Conservation (phyloP, 2,797 vertebrate genomes). For the Rhabdophis nuchalis region DNA sequence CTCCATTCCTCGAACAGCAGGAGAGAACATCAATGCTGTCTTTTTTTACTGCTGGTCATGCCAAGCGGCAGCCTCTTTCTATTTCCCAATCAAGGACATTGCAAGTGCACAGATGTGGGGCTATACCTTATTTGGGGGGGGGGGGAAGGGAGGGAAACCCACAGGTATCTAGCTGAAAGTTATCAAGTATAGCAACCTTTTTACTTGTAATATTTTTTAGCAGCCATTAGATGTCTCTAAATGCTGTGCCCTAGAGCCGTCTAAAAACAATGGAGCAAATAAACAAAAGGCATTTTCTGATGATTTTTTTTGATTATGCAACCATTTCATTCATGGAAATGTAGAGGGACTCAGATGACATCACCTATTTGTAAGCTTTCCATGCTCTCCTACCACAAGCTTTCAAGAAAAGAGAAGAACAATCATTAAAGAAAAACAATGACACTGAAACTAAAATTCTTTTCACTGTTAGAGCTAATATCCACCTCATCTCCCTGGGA, state of each 20-base stretch:
- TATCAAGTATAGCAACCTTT: not conserved
- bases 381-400: not conserved
- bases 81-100: slow-evolving; percentile 11
- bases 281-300: slow-evolving; percentile 2
- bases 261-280: not conserved
- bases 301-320: not conserved
- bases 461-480: not conserved
- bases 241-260: slow-evolving; percentile 9
- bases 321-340: not conserved
- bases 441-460: not conserved
- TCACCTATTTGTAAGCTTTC: not conserved
- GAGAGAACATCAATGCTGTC: slow-evolving; percentile 19
- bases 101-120: not conserved
- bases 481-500: not conserved
- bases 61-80: slow-evolving; percentile 22
- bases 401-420: not conserved
- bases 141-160: not conserved
- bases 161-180: not conserved
- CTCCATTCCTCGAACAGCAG: slow-evolving; percentile 24
- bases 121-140: not conserved
- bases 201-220: slow-evolving; percentile 26
- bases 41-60: slow-evolving; percentile 24
- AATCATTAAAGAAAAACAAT: not conserved
- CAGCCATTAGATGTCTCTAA: slow-evolving; percentile 31
- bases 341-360: not conserved